Evolutionary conservation across 2,113 vertebrate genomes (phyloP), one percentile per base, ranked within the genome.

Genomic region (Rhadina sibilatrix): DNA sequence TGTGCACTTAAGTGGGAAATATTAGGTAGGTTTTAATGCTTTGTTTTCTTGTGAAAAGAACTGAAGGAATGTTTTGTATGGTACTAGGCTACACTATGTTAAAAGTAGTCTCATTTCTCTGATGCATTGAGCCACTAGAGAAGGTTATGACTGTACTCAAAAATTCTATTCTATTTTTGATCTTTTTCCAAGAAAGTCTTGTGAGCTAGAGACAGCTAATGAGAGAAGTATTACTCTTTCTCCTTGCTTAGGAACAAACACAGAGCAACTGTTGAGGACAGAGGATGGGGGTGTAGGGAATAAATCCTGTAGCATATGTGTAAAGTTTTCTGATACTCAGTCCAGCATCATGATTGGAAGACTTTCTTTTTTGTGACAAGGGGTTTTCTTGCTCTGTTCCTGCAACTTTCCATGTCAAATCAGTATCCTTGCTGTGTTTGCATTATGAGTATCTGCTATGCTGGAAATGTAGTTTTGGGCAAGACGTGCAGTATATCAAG

Each of bases 251-350:
- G 57, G 38, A 89, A 20, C 19, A 83, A 49, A 44, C 25, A 50
- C 14, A 53, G 56, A 75, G 3, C 37, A 79, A 33, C 27, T 12
- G 6, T 21, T 76, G 42, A 74, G 53, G 24, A 10, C 5, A 52
- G 46, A 18, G 17, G 21, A 28, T 0, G 1, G 9, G 11, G 5
- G 10, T 0, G 0, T 13, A 37, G 30, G 30, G 38, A 53, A 49
- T 22, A 60, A 79, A 40, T 72, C 16, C 28, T 24, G 6, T 46
- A 28, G 7, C 30, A 46, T 35, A 16, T 2, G 2, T 42, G 23
- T 40, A 4, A 76, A 68, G 7, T 8, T 57, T 54, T 59, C 22
- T 69, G 63, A 57, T 18, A 37, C 35, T 49, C 28, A 46, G 15
- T 66, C 37, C 42, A 86, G 13, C 25, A n/a, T 21, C 6, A 47